Evolutionary conservation across 2,113 vertebrate genomes (phyloP).

Genomic region (Coptodon bakossiorum): DNA sequence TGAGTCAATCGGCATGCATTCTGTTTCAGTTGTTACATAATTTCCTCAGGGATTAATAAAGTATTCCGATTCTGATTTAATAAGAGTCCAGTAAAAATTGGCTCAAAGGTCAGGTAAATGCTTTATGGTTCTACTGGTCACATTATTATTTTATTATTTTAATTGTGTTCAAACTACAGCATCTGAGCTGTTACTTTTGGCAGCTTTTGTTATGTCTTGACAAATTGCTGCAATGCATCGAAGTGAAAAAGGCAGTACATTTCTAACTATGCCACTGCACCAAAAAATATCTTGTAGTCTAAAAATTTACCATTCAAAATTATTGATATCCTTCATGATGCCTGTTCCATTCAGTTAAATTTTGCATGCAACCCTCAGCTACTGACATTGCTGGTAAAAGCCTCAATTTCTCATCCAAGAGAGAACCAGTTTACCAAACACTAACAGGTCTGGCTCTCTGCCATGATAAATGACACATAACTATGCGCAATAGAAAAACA

Average conservation of each 20-base stretch:
- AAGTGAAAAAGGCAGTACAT: neutral
- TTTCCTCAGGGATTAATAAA: neutral
- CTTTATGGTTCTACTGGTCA: neutral
- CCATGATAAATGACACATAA: conserved; percentile 32
- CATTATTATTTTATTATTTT: neutral
- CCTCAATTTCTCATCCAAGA: conserved; percentile 56
- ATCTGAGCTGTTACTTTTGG: neutral
- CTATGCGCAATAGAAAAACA: conserved; percentile 9
- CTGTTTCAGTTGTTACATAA: neutral
- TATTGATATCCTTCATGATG: neutral
- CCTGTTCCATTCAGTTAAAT: neutral
- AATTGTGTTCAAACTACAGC: neutral
- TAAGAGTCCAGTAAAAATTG: neutral
- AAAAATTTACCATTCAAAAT: neutral
- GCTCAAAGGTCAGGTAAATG: neutral
- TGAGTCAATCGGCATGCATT: neutral
- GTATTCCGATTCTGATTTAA: neutral
- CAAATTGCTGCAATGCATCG: neutral
- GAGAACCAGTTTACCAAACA: conserved; percentile 8
- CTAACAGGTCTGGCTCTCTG: conserved; percentile 29
- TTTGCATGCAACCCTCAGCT: neutral
- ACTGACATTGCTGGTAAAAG: conserved; percentile 56
- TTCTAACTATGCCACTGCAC: neutral
- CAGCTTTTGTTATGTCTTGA: neutral
- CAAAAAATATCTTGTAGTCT: neutral